Conservation (phyloP, 2,113 vertebrate species). For the Gyps fulvus region DNA sequence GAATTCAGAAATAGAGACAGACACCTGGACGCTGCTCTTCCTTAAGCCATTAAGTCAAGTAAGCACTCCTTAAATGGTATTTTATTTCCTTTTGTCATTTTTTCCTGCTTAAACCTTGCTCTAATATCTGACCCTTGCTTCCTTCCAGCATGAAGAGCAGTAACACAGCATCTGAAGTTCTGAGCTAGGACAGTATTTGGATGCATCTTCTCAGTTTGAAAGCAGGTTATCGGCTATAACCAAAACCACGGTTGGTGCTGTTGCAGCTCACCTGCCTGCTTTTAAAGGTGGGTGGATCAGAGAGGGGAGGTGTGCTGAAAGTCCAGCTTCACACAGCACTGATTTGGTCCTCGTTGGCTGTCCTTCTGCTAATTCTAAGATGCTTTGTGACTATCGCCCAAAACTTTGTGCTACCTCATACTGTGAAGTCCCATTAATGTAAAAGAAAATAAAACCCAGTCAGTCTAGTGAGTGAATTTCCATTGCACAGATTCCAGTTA, state of each 20-base stretch:
- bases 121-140: background rate
- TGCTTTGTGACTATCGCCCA: background rate
- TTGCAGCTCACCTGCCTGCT: background rate
- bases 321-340: background rate
- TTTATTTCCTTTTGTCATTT: background rate
- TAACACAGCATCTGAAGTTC: background rate
- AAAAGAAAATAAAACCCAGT: background rate
- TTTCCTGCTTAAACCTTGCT: background rate
- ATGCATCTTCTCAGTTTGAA: background rate
- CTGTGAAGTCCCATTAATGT: background rate
- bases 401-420: background rate
- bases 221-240: background rate
- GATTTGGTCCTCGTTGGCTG: background rate
- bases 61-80: background rate
- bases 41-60: background rate
- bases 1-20: background rate
- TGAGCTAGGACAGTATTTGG: background rate
- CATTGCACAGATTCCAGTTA: background rate
- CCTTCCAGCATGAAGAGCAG: background rate
- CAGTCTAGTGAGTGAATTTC: background rate
- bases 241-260: background rate
- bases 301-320: background rate
- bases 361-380: background rate
- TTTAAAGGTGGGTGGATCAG: background rate
- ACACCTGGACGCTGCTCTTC: background rate